Evolutionary conservation across 2,113 vertebrate species (phyloP).

Genomic region (Tychaedon coryphoeus): DNA sequence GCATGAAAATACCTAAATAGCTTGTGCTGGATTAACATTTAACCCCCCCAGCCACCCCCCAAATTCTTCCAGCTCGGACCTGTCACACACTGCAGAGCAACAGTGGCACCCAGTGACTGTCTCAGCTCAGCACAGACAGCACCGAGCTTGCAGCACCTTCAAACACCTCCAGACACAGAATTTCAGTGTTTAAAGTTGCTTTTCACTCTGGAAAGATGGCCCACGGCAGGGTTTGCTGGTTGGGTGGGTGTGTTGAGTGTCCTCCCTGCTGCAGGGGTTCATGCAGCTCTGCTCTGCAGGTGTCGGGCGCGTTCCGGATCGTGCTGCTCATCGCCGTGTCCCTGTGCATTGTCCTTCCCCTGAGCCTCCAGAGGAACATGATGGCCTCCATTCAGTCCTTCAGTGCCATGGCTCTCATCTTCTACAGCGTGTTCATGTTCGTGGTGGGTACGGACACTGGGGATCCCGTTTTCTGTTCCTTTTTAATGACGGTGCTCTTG

Average conservation of each 20-base stretch:
- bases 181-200: background rate
- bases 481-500: background rate
- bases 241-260: background rate
- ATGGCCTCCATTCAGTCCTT: conserved; percentile 98
- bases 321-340: conserved; percentile 88
- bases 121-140: background rate
- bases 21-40: conserved; percentile 36
- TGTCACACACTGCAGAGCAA: conserved; percentile 42
- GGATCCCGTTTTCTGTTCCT: background rate
- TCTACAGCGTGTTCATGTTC: conserved; percentile 95
- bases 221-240: fast-evolving
- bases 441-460: conserved; percentile 79
- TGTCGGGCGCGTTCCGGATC: conserved; percentile 82
- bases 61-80: background rate
- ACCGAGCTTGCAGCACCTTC: background rate
- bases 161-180: background rate
- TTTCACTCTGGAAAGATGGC: background rate
- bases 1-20: conserved; percentile 20
- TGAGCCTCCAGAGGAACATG: conserved; percentile 98
- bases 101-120: conserved; percentile 61
- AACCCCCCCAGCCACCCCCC: background rate
- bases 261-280: background rate
- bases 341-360: conserved; percentile 89
- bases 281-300: conserved; percentile 64
- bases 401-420: conserved; percentile 96